Percentiles rank a stretch among this genome's conserved stretches.
These are phyloP conservation scores for Drosophila bocki DNA, from an alignment of 1,140 invertebrate genomes.

Conservation along the genomic window DNA sequence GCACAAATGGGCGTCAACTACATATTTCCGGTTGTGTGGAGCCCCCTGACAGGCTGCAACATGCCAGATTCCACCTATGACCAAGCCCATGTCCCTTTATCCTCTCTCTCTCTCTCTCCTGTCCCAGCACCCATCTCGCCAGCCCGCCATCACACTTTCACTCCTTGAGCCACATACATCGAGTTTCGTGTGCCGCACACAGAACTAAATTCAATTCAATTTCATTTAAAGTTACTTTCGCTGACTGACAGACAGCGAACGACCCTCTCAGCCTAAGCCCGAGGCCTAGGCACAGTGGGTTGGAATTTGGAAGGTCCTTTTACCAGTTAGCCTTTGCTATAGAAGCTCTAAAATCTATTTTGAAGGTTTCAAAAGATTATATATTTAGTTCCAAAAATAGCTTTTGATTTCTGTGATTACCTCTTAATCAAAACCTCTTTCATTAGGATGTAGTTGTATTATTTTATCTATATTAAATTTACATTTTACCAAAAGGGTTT, in stretches of 20 bases:
- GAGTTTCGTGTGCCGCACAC: constrained; percentile 76
- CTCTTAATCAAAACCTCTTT: not conserved
- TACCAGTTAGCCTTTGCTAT: not conserved
- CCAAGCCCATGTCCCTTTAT: constrained; percentile 21
- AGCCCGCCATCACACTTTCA: constrained; percentile 64
- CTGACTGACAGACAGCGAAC: constrained; percentile 77
- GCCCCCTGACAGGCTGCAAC: constrained; percentile 62
- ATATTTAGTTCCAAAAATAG: not conserved
- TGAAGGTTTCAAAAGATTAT: not conserved
- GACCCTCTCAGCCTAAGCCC: constrained; percentile 57
- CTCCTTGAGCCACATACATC: constrained; percentile 40
- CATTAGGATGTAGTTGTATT: not conserved
- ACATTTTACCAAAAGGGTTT: not conserved
- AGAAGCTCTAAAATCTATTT: too few relatives aligned
- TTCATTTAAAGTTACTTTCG: constrained; percentile 83
- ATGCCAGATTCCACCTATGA: constrained; percentile 63
- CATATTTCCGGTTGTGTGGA: constrained; percentile 79
- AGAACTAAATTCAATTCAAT: constrained; percentile 84
- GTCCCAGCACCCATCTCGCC: constrained; percentile 1
- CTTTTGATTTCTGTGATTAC: not conserved
- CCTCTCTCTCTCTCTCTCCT: not conserved
- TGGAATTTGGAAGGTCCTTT: too few relatives aligned
- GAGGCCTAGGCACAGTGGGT: constrained; percentile 47
- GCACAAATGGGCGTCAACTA: constrained; percentile 76
- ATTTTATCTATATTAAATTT: not conserved